Conservation (phyloP, 2,113 vertebrate species). For the Stegostoma tigrinum region DNA sequence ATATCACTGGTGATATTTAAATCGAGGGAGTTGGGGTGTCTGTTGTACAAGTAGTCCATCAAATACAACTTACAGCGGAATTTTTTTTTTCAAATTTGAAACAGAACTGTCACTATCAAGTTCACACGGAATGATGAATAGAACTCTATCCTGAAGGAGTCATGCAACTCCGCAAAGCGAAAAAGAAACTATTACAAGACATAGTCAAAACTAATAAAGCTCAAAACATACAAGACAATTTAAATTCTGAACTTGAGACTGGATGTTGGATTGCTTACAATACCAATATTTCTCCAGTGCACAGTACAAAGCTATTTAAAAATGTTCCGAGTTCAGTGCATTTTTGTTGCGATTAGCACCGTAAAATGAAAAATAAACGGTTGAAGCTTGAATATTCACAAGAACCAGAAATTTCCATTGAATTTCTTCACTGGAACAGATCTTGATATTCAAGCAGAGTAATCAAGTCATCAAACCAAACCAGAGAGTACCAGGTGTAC, state of each 20-base stretch:
- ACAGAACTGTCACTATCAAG: too few relatives aligned
- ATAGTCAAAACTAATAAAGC: neutral
- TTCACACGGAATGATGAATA: neutral
- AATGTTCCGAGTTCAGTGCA: neutral
- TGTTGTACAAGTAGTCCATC: neutral
- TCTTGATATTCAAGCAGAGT: neutral
- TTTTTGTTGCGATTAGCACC: neutral
- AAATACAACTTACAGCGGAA: neutral
- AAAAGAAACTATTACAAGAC: neutral
- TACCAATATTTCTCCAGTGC: neutral
- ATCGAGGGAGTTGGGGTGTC: too few relatives aligned
- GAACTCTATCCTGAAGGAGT: neutral
- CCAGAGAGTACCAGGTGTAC: too few relatives aligned
- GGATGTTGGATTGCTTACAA: neutral
- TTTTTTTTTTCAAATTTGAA: slow-evolving; percentile 5
- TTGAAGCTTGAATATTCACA: neutral
- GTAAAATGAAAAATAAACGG: neutral
- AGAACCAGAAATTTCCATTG: neutral
- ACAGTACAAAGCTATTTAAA: neutral
- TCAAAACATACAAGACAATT: neutral
- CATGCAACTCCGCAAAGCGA: neutral
- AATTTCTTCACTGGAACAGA: neutral
- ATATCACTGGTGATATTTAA: too few relatives aligned
- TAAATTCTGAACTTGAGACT: neutral
- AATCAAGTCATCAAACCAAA: neutral